A percentile compares a stretch with the other conserved stretches of the same genome.
Conservation (phyloP, 2,113 vertebrate genomes). For the Pimephales promelas region DNA sequence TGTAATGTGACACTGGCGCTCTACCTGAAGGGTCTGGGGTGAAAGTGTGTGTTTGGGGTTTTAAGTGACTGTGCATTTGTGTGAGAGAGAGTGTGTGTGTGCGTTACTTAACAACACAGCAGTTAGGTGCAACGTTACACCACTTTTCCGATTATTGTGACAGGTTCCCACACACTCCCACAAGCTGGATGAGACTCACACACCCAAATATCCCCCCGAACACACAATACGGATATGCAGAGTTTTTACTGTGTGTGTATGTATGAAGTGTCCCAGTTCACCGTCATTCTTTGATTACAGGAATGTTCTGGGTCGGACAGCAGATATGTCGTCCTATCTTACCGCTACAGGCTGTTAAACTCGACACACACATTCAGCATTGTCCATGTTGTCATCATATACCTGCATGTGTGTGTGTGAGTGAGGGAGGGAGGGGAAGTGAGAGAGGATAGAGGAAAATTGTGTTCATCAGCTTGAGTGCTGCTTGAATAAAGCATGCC, state of each 20-base stretch:
- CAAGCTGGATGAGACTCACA: slow-evolving; percentile 51
- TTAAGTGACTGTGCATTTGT: slow-evolving; percentile 42
- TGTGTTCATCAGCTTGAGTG: slow-evolving; percentile 49
- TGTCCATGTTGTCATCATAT: slow-evolving; percentile 53
- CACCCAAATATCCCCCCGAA: slow-evolving; percentile 45
- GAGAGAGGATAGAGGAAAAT: slow-evolving; percentile 25
- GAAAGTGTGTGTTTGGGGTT: slow-evolving; percentile 54
- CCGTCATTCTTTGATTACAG: slow-evolving; percentile 64
- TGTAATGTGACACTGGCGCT: slow-evolving; percentile 39
- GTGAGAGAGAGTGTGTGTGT: slow-evolving; percentile 21
- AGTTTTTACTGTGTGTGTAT: slow-evolving; percentile 29
- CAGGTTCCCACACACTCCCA: slow-evolving; percentile 72
- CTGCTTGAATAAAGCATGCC: slow-evolving; percentile 36
- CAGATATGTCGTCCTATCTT: slow-evolving; percentile 57
- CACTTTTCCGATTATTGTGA: slow-evolving; percentile 59
- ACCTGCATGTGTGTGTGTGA: slow-evolving; percentile 45
- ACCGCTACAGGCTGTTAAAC: slow-evolving; percentile 54
- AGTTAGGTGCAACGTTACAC: slow-evolving; percentile 65
- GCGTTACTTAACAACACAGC: slow-evolving; percentile 48
- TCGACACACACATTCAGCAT: slow-evolving; percentile 49
- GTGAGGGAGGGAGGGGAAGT: not conserved
- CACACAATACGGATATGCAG: slow-evolving; percentile 17
- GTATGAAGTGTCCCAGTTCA: slow-evolving; percentile 53
- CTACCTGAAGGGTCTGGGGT: slow-evolving; percentile 35
- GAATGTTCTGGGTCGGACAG: slow-evolving; percentile 58